A percentile compares a stretch with the other conserved stretches of the same genome.
Evolutionary conservation across 2,797 vertebrate species (phyloP).

Genomic region (Pangasius mekongensis): DNA sequence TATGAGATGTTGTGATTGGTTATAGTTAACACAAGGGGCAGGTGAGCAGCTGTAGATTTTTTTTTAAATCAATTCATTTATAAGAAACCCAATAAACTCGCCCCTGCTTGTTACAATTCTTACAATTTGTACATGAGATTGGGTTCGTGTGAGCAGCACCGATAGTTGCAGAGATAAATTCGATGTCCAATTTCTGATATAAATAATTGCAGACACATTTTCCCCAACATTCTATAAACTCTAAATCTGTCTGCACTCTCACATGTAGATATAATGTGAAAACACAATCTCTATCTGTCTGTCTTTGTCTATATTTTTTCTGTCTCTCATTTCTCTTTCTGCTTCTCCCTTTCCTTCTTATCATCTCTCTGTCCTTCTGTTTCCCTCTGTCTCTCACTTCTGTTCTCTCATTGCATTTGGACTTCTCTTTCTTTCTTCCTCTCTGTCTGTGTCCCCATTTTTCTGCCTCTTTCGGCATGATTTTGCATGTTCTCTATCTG

Average conservation of each 20-base stretch:
- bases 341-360: background rate
- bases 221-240: background rate
- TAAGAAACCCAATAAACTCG: background rate
- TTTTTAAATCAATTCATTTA: background rate
- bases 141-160: background rate
- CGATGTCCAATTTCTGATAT: background rate
- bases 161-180: background rate
- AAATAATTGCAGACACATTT: background rate
- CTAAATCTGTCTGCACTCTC: background rate
- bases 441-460: background rate
- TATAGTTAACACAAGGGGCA: background rate
- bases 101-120: background rate
- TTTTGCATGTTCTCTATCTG: background rate
- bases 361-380: constrained; percentile 22
- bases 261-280: background rate
- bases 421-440: constrained; percentile 27
- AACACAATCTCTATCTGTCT: background rate
- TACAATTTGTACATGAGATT: background rate
- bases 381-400: constrained; percentile 16
- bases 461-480: constrained; percentile 19
- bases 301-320: background rate
- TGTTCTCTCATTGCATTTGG: background rate
- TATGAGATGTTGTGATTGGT: background rate
- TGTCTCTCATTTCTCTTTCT: background rate
- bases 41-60: background rate